Conservation (phyloP, 2,113 vertebrate genomes). For the Corydoras sp. region DNA sequence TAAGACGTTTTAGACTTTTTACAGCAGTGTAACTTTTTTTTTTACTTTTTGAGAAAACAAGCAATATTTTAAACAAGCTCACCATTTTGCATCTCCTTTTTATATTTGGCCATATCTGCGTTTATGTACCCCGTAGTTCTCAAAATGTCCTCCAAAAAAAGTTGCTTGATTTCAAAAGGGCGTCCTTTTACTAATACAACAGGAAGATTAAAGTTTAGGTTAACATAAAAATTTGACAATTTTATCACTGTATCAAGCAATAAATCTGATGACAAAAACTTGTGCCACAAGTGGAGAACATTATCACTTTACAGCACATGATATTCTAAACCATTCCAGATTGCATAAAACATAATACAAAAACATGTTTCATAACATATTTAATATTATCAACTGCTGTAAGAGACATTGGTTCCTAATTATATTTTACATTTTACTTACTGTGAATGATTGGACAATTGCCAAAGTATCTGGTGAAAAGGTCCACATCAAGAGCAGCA, state of each 20-base stretch:
- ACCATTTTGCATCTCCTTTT: constrained; percentile 82
- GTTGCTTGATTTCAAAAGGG: constrained; percentile 85
- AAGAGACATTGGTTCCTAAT: no score
- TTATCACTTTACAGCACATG: no score
- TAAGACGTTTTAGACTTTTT: no score
- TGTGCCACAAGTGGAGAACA: no score
- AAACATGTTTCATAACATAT: not conserved
- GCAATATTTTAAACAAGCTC: constrained; percentile 14
- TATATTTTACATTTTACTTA: constrained; percentile 59
- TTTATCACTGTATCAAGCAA: no score
- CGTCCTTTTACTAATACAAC: constrained; percentile 73
- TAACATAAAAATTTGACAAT: no score
- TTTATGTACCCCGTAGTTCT: constrained; percentile 77
- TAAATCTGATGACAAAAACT: no score
- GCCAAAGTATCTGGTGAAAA: constrained; percentile 86
- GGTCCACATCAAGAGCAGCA: constrained; percentile 81
- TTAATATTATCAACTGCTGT: not conserved
- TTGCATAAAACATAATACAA: no score
- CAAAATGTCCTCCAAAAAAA: constrained; percentile 91
- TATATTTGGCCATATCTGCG: constrained; percentile 77
- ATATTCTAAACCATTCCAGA: no score
- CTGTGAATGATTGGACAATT: constrained; percentile 84
- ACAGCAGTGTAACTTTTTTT: no score
- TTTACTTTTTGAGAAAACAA: no score
- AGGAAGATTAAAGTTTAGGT: not conserved